Evolutionary conservation across 2,888 invertebrate species (phyloP), one percentile per base, ranked within the genome.

Genomic region (Drosophila anomelani): DNA sequence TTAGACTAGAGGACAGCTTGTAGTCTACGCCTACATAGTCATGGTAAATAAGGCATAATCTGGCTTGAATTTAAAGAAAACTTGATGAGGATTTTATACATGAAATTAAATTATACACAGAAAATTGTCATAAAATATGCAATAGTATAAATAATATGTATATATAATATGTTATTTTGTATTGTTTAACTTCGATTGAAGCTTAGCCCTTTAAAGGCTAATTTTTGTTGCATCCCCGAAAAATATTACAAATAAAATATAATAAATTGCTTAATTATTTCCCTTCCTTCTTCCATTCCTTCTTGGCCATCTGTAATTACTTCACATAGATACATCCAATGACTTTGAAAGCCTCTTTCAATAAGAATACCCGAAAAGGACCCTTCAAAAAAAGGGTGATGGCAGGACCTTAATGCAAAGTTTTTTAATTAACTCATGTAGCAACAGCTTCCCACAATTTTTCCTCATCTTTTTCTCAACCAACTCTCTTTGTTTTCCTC

Each of bases 351-450:
- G 32, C 29, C 20, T 26, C 29, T 59, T 15, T 51, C 38, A 57
- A 41, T 26, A 29, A 10, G 47, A 64, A 1, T 13, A 23, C 54
- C 41, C 13, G 8, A 44, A 38, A 61, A 26, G 46, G 20, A 51
- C 51, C 51, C 12, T 8, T 53, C 26, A 55, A 43, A 53, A 68
- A 54, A 54, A 66, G 68, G 74, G 57, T 56, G 47, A 46, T 43
- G 59, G 36, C 67, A 36, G 55, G 70, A 81, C 80, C 74, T 75
- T 71, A 67, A 55, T 60, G 51, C 63, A 76, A 81, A 81, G 79
- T 80, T 83, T 85, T 82, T 80, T 85, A 85, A 85, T 85, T 84
- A 83, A 84, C 85, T 82, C 79, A 74, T 77, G 77, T 81, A 71
- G 64, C 69, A 61, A 51, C 55, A 26, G 59, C 34, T 43, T 23